phyloP scores from a whole-genome alignment of 1,140 invertebrate species.

The Euschistus heros region DNA sequence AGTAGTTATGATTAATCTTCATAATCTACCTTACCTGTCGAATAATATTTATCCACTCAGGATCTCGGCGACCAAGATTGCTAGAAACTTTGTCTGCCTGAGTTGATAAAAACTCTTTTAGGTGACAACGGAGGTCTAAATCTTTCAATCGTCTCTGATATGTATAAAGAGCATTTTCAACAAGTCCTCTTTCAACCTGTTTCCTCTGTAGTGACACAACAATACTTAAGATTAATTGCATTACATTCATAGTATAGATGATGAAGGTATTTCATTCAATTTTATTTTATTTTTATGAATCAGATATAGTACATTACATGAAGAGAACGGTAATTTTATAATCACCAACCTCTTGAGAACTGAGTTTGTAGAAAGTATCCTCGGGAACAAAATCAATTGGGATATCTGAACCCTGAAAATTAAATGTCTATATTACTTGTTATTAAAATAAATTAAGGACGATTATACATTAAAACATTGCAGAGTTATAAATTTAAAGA shows the following conservation, averaged over 20 bases:
- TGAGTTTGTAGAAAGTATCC: slow-evolving; percentile 28
- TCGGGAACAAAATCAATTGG: slow-evolving; percentile 26
- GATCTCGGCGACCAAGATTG: background rate
- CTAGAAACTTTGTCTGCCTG: slow-evolving; percentile 30
- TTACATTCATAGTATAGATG: no score
- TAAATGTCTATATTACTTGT: background rate
- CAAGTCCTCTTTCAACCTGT: slow-evolving; percentile 28
- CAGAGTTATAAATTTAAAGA: no score
- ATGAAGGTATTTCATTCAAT: no score
- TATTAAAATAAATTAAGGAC: no score
- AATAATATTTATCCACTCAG: slow-evolving; percentile 1
- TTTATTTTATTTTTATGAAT: background rate
- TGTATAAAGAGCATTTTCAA: slow-evolving; percentile 28
- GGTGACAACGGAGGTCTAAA: slow-evolving; percentile 28
- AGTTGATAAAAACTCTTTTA: slow-evolving; percentile 28
- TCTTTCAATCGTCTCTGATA: slow-evolving; percentile 29
- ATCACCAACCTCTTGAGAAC: slow-evolving; percentile 19
- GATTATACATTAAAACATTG: no score
- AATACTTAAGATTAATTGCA: no score
- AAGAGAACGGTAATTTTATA: background rate
- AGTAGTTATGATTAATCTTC: no score
- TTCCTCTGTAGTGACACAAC: slow-evolving; percentile 24
- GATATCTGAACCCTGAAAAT: slow-evolving; percentile 22
- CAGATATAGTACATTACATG: background rate
- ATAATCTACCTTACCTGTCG: background rate